These are phyloP conservation scores for Omphaloscelis lunosa DNA, from an alignment of 2,888 invertebrate species.

Conservation along the genomic window DNA sequence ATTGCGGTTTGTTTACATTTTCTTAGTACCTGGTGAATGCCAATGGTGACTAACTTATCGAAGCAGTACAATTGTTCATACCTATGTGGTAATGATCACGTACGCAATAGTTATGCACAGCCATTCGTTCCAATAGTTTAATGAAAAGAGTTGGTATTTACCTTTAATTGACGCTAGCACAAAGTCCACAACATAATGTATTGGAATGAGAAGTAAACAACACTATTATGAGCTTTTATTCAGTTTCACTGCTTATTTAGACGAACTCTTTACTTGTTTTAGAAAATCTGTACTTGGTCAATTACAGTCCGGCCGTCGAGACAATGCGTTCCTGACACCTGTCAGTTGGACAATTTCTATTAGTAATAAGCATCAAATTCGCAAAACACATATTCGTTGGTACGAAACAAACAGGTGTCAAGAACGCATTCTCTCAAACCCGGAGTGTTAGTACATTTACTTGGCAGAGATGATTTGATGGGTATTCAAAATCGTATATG, in stretches of 20 bases:
- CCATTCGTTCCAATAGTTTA: constrained; percentile 10
- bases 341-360: too few species aligned
- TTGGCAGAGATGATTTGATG: too few species aligned
- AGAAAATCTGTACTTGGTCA: too few species aligned
- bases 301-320: too few species aligned
- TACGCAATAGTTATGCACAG: neutral
- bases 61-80: neutral
- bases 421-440: too few species aligned
- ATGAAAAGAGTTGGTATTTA: constrained; percentile 4
- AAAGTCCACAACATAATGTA: constrained; percentile 3
- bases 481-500: too few species aligned
- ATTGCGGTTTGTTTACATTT: neutral
- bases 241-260: neutral
- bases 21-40: neutral
- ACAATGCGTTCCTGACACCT: too few species aligned
- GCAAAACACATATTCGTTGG: too few species aligned
- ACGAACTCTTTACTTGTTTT: too few species aligned
- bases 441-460: too few species aligned
- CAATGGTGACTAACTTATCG: neutral
- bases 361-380: too few species aligned
- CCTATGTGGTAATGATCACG: constrained; percentile 14
- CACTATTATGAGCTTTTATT: neutral
- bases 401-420: too few species aligned
- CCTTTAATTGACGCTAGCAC: constrained; percentile 4
- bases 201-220: neutral